Evolutionary conservation across 1,140 invertebrate genomes (phyloP), one percentile per base, ranked within the genome.

Genomic region (Lepidurus couesii): DNA sequence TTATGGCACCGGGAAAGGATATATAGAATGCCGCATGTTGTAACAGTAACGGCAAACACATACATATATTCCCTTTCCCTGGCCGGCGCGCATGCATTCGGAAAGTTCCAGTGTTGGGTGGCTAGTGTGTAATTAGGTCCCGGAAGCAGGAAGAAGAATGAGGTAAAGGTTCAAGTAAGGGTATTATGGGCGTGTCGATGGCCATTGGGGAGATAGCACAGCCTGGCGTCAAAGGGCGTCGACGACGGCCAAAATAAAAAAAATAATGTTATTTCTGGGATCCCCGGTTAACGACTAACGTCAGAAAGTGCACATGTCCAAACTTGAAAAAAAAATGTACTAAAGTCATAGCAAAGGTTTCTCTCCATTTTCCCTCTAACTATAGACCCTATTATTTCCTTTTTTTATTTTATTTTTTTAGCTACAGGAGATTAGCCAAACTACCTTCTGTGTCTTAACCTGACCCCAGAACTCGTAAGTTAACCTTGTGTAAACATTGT

Each of bases 121-220:
- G 16, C 53, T 65, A 65, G 53, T 65, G 53, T 65, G 53, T 65
- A 65, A 65, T 65, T 65, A 65, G 53, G 53, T 65, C 53, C 53
- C 53, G 53, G 53, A 65, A 65, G 53, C 53, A 65, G 53, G 53
- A 65, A 65, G 53, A 65, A 16, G 53, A 65, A 65, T 65, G 53
- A 65, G 53, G 53, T 65, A 65, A 65, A 65, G 21, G 53, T 65
- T 65, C 53, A 65, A 65, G 53, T 65, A 65, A 65, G 53, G 53
- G 53, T 65, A 65, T 65, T 65, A 65, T 65, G 53, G 53, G 53
- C 53, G 53, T 65, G 53, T 65, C 53, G 21, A 65, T 65, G 53
- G 53, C 53, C 53, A 65, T 65, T 65, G 16, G 53, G 53, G 53
- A 65, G 53, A 65, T 65, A 65, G 53, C 53, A 65, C 53, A 65